These are phyloP conservation scores for Poecile montanus DNA, from an alignment of 2,797 vertebrate genomes.

Conservation along the genomic window DNA sequence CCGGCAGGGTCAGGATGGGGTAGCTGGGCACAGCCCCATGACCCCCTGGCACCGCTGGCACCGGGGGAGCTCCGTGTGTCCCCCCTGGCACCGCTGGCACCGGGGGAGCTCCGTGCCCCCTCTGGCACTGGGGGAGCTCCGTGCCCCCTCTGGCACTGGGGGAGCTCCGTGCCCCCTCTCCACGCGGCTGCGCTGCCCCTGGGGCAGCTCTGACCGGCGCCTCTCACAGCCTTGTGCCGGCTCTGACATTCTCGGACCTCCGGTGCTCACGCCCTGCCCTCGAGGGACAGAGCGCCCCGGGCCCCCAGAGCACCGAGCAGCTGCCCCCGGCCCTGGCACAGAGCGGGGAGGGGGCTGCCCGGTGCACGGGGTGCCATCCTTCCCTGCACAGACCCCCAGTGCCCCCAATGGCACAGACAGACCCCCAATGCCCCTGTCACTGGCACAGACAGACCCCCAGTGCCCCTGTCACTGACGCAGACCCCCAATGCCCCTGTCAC, in stretches of 20 bases:
- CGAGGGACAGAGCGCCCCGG: no score
- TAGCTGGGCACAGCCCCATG: accelerated
- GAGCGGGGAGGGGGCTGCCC: not conserved
- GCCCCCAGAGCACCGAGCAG: no score
- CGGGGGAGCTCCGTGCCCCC: accelerated
- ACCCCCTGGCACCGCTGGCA: not conserved
- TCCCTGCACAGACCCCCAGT: no score
- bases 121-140: not conserved
- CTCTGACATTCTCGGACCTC: accelerated
- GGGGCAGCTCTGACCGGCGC: not conserved
- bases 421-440: no score
- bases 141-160: no score
- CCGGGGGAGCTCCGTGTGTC: not conserved
- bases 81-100: not conserved
- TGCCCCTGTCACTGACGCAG: no score
- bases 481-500: no score
- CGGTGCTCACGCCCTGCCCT: no score
- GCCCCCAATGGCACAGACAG: no score
- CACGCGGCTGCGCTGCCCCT: accelerated
- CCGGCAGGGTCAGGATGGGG: not conserved
- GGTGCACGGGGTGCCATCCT: not conserved
- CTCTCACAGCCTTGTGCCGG: not conserved
- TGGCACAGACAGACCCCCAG: no score
- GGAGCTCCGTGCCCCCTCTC: not conserved
- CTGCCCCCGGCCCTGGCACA: not conserved